A percentile compares a stretch with the other conserved stretches of the same genome.
These are phyloP conservation scores for Andrena minutula DNA, from an alignment of 2,888 invertebrate species.

Conservation along the genomic window DNA sequence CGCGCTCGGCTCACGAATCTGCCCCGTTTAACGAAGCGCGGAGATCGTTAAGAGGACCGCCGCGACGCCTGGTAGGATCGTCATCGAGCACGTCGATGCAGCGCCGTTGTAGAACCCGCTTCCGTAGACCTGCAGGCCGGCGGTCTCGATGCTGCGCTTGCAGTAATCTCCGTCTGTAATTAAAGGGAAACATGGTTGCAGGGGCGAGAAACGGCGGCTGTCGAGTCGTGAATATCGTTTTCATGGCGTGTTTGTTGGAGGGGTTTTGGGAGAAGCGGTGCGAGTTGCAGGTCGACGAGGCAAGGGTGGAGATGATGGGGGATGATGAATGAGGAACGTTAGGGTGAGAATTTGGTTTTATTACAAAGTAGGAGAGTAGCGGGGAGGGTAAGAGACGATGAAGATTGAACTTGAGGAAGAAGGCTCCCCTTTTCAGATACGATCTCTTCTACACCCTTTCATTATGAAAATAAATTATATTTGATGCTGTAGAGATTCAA, in stretches of 20 bases:
- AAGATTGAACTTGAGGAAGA: too few relatives aligned
- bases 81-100: constrained; percentile 3
- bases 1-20: not conserved
- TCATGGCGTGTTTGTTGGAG: not conserved
- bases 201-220: not conserved
- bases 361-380: not conserved
- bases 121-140: constrained; percentile 93
- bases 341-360: not conserved
- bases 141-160: constrained; percentile 95
- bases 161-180: constrained; percentile 92
- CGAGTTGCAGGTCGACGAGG: not conserved
- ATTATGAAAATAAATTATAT: too few relatives aligned
- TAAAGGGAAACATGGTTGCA: constrained; percentile 5
- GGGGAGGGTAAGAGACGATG: too few relatives aligned
- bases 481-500: not conserved
- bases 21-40: constrained; percentile 22
- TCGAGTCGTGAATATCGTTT: constrained; percentile 18
- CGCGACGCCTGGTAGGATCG: constrained; percentile 32
- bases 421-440: too few relatives aligned
- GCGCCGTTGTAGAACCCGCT: constrained; percentile 91
- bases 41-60: constrained; percentile 30
- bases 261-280: not conserved
- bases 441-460: too few relatives aligned
- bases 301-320: not conserved
- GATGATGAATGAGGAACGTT: not conserved